A percentile compares a stretch with the other conserved stretches of the same genome.
phyloP scores from a whole-genome alignment of 2,113 vertebrate genomes.

The Pluvialis apricaria region DNA sequence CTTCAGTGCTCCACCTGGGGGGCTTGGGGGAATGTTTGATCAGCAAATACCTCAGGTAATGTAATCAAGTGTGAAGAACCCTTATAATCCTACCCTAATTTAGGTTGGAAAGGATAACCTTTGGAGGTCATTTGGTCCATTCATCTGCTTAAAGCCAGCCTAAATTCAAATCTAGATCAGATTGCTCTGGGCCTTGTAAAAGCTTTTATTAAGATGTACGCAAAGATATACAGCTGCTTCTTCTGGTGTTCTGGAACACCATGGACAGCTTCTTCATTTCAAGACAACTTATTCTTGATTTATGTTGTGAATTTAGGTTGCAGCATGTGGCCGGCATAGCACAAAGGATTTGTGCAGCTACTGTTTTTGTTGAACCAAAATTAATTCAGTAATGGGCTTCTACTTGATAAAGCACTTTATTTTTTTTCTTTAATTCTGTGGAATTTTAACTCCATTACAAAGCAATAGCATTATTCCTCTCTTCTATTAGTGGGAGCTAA shows the following conservation, averaged over 20 bases:
- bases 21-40: background rate
- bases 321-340: background rate
- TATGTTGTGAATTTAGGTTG: background rate
- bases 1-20: background rate
- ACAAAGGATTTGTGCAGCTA: background rate
- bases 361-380: background rate
- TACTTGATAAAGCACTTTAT: background rate
- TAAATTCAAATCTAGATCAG: background rate
- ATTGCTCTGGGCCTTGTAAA: background rate
- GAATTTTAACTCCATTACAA: background rate
- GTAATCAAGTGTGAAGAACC: background rate
- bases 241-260: background rate
- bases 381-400: background rate
- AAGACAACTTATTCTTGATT: rapidly evolving
- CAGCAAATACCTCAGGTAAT: background rate
- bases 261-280: background rate
- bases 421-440: background rate
- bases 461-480: background rate
- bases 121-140: background rate
- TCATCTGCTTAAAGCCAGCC: background rate
- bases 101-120: background rate
- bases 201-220: background rate
- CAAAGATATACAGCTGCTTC: background rate
- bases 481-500: background rate
- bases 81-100: background rate